Conservation (phyloP, 2,113 vertebrate genomes). For the Colinus virginianus region DNA sequence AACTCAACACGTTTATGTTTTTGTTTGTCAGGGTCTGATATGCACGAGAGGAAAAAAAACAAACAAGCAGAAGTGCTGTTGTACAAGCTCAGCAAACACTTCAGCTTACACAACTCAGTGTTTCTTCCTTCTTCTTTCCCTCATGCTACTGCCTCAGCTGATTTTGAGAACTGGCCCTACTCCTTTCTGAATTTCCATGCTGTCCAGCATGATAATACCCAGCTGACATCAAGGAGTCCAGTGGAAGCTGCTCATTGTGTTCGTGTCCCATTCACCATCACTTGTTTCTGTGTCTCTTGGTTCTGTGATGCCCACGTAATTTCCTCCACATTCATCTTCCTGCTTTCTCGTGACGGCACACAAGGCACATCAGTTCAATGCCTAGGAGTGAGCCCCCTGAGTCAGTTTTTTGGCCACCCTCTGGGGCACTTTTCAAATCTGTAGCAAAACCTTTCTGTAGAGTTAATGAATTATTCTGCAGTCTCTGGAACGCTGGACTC, state of each 20-base stretch:
- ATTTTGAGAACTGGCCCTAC: not conserved
- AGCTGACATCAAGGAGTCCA: not conserved
- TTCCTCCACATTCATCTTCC: not conserved
- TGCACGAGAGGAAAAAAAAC: not conserved
- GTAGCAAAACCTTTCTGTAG: slow-evolving; percentile 27
- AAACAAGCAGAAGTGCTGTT: not conserved
- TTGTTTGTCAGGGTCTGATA: not conserved
- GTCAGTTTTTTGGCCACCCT: not conserved
- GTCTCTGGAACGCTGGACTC: slow-evolving; percentile 38
- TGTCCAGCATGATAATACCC: not conserved
- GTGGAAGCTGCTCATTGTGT: not conserved
- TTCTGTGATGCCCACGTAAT: not conserved
- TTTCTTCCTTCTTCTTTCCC: not conserved
- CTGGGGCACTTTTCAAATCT: not conserved
- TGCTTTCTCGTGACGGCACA: not conserved
- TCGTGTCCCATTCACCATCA: not conserved
- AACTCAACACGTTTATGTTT: not conserved
- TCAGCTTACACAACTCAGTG: not conserved
- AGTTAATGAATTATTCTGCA: slow-evolving; percentile 32
- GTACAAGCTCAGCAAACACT: not conserved
- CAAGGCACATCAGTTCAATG: not conserved
- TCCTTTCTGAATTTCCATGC: not conserved
- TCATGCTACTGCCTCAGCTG: not conserved
- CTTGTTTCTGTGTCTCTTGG: not conserved
- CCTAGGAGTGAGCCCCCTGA: not conserved